These are phyloP conservation scores for Zaprionus tsacasi DNA, from an alignment of 1,140 invertebrate genomes.

Conservation along the genomic window DNA sequence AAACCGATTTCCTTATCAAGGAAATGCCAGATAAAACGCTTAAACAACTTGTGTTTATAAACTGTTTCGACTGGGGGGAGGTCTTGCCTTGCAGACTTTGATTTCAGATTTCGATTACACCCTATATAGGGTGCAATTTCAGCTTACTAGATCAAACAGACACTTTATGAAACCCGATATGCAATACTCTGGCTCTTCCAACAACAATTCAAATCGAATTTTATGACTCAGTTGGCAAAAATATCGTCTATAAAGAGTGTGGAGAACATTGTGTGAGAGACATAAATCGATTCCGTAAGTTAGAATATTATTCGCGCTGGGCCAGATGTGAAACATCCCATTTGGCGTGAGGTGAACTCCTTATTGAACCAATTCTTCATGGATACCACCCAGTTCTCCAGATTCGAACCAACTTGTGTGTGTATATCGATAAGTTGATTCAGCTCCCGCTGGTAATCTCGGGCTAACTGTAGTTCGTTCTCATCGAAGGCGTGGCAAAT, in stretches of 20 bases:
- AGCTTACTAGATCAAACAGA: not conserved
- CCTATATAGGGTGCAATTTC: not conserved
- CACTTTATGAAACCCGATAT: no score
- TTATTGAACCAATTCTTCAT: conserved; percentile 75
- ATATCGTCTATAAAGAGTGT: no score
- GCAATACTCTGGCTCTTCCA: not conserved
- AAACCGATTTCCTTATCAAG: not conserved
- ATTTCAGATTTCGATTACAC: not conserved
- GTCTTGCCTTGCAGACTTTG: not conserved
- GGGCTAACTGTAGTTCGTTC: conserved; percentile 77
- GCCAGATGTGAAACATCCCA: conserved; percentile 20
- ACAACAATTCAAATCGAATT: not conserved
- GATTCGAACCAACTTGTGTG: conserved; percentile 11
- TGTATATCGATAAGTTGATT: conserved; percentile 55
- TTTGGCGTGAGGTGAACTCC: conserved; percentile 19
- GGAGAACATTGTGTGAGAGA: not conserved
- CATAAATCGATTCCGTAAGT: not conserved
- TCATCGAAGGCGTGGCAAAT: conserved; percentile 83
- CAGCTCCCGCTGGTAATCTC: conserved; percentile 84
- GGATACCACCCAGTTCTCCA: conserved; percentile 63
- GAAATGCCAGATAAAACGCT: not conserved
- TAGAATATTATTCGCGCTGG: conserved; percentile 30
- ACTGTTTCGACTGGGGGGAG: not conserved
- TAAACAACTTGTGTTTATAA: not conserved
- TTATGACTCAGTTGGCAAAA: not conserved